A percentile compares a stretch with the other conserved stretches of the same genome.
Conservation (phyloP, 2,888 invertebrate genomes). For the Epinotia demarniana region DNA sequence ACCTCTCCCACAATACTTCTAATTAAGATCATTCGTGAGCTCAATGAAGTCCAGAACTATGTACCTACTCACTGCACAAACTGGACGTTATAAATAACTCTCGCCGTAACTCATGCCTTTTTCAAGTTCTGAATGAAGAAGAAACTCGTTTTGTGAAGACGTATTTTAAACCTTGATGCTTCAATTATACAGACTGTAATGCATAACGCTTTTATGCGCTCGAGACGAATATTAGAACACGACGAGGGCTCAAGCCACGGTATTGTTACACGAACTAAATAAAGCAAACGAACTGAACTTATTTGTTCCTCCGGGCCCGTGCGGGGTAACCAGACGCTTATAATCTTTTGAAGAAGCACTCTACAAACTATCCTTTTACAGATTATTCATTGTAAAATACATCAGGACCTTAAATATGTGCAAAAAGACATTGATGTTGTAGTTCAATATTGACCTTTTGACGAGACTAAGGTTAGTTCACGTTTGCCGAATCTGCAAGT, state of each 20-base stretch:
- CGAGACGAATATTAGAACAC: slow-evolving; percentile 59
- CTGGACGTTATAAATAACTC: slow-evolving; percentile 81
- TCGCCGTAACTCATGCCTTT: slow-evolving; percentile 77
- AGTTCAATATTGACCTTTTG: neutral
- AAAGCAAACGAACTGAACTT: slow-evolving; percentile 65
- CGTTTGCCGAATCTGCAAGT: neutral
- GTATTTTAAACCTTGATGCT: slow-evolving; percentile 57
- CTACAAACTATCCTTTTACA: slow-evolving; percentile 19
- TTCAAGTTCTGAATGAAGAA: slow-evolving; percentile 64
- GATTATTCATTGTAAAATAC: neutral
- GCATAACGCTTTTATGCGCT: slow-evolving; percentile 47
- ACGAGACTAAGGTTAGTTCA: neutral
- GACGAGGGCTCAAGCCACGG: slow-evolving; percentile 61
- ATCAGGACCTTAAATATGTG: neutral
- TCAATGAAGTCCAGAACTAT: slow-evolving; percentile 73
- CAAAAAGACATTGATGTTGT: neutral
- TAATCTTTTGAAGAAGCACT: slow-evolving; percentile 51
- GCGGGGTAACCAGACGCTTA: slow-evolving; percentile 61
- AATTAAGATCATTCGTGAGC: slow-evolving; percentile 82
- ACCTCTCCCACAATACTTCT: slow-evolving; percentile 79
- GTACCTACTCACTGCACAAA: slow-evolving; percentile 69
- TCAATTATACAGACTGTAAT: slow-evolving; percentile 60
- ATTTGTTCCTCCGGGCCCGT: slow-evolving; percentile 64
- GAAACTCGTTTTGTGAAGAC: slow-evolving; percentile 47
- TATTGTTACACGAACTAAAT: slow-evolving; percentile 73